Base-by-base conservation (phyloP, 2,113 vertebrate species). In the Neofelis nebulosa region DNA sequence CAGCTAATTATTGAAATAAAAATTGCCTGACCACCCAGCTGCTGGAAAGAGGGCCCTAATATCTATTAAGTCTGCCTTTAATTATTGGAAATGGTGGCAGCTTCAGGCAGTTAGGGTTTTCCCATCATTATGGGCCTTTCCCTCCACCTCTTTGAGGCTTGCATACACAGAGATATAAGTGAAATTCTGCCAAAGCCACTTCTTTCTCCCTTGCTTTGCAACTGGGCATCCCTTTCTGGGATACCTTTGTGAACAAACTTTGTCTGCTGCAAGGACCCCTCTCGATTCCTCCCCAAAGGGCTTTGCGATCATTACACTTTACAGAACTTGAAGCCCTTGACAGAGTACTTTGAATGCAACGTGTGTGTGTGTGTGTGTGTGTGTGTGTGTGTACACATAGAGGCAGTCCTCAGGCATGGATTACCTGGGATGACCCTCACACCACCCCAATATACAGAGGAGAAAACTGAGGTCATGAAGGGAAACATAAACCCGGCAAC, bases 1-100 rank as follows among this genome's bases (percentile, higher is more conserved):
- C 38, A 10, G 92, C 96, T 98, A 97, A 96, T 98, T 97, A 97
- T 91, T 96, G 83, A 96, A 98, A 96, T 97, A 95, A 96, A 98
- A 97, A 92, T 96, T 4, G 74, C 71, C 90, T 96, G 96, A 94
- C 98, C 98, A 98, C 97, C 97, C 97, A 96, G 90, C 80, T 95
- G 13, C 96, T 98, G 90, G 83, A 94, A 98, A 92, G 87, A 66
- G 69, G 92, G 65, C 92, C 95, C 55, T 94, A 76, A 95, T 96
- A 96, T 96, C 97, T 92, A 91, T 93, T 94, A 91, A 96, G 85
- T 84, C 89, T 95, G 96, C 74, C 95, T 96, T 95, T 97, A 97
- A 98, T 98, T 95, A 96, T 92, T 97, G 52, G 88, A 96, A 93
- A 90, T 90, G 96, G 83, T 33, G 19, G 84, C 48, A 80, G 90